phyloP scores from a whole-genome alignment of 2,797 vertebrate species.

The Melanotaenia parkinsoni region DNA sequence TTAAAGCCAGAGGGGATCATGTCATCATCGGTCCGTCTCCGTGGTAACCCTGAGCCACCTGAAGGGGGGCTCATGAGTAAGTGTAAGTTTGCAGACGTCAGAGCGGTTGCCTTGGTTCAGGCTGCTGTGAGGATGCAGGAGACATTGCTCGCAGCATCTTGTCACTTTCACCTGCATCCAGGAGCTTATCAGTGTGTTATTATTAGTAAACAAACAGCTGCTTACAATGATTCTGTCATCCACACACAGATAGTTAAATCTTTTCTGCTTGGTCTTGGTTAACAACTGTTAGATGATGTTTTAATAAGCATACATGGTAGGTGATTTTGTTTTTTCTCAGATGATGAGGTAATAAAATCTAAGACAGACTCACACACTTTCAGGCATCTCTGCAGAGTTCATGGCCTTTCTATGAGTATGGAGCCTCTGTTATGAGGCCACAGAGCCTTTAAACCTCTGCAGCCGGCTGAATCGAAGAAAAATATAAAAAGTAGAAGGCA shows the following conservation, averaged over 20 bases:
- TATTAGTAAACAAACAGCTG: constrained; percentile 38
- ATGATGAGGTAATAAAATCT: no score
- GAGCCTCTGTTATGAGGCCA: constrained; percentile 49
- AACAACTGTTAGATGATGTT: no score
- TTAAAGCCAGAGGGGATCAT: constrained; percentile 4
- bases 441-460: constrained; percentile 40
- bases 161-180: constrained; percentile 39
- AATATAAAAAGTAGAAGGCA: background rate
- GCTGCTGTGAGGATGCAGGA: constrained; percentile 16
- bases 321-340: no score
- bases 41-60: constrained; percentile 1
- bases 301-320: no score
- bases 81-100: constrained; percentile 25
- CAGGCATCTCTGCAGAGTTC: constrained; percentile 13
- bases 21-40: background rate
- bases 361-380: background rate
- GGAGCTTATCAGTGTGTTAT: constrained; percentile 13
- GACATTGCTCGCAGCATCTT: constrained; percentile 17
- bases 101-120: constrained; percentile 49
- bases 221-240: constrained; percentile 29
- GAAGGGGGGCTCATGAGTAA: background rate
- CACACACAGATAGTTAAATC: background rate
- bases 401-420: constrained; percentile 35
- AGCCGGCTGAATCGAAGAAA: background rate
- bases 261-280: no score